A percentile compares a stretch with the other conserved stretches of the same genome.
phyloP scores from a whole-genome alignment of 2,888 invertebrate species.

The Limnephilus marmoratus region DNA sequence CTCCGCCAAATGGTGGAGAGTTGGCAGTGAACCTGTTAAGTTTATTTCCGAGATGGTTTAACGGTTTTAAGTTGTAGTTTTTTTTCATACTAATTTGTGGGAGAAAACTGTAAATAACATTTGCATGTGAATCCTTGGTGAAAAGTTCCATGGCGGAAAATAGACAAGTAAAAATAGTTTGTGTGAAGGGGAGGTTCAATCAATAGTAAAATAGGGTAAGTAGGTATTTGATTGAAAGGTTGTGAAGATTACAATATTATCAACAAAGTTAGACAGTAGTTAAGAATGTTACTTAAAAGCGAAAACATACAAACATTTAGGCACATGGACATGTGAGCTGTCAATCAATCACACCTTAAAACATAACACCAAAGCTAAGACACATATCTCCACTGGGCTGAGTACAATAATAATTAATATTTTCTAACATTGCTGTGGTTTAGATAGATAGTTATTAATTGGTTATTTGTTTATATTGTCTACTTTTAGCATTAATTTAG shows the following conservation, averaged over 20 bases:
- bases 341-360: constrained; percentile 55
- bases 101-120: background rate
- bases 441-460: background rate
- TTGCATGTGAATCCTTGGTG: background rate
- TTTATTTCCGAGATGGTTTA: background rate
- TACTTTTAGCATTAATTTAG: constrained; percentile 6
- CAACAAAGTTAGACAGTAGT: constrained; percentile 17
- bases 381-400: constrained; percentile 18
- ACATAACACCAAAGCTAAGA: constrained; percentile 48
- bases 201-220: background rate
- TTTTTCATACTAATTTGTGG: no score
- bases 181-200: background rate
- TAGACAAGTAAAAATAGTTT: background rate
- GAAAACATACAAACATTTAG: constrained; percentile 61
- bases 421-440: background rate
- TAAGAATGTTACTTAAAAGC: constrained; percentile 41
- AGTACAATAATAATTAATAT: background rate
- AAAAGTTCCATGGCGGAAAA: background rate
- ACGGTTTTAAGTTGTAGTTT: no score
- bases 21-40: no score
- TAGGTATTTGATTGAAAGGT: background rate
- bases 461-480: constrained; percentile 30
- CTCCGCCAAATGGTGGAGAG: no score
- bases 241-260: constrained; percentile 5
- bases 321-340: constrained; percentile 58